Percentiles rank a stretch among this genome's conserved stretches.
Evolutionary conservation across 2,797 vertebrate genomes (phyloP).

Genomic region (Macrochelys suwanniensis): DNA sequence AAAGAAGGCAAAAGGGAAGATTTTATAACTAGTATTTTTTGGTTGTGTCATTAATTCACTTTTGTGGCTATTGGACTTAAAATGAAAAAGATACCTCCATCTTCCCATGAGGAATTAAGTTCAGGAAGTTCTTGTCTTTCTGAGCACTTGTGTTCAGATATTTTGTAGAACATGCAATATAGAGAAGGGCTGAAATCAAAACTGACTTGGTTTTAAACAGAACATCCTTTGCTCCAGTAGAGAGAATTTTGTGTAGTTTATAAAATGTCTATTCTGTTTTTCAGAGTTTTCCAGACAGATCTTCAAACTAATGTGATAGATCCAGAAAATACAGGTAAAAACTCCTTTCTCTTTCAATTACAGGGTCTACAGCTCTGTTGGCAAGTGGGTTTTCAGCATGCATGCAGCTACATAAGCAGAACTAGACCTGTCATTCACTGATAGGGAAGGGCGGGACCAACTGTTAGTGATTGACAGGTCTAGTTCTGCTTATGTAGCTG

Average conservation of each 20-base stretch:
- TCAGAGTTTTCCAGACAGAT: constrained; percentile 81
- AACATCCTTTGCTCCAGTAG: background rate
- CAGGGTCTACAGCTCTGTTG: background rate
- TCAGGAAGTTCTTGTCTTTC: background rate
- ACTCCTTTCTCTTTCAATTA: background rate
- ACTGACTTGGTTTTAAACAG: background rate
- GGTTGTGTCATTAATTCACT: background rate
- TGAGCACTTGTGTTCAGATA: background rate
- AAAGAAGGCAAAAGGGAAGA: background rate
- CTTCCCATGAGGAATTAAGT: too few species aligned
- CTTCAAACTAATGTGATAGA: constrained; percentile 61
- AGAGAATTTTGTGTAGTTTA: background rate
- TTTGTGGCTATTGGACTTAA: background rate
- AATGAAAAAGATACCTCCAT: too few species aligned
- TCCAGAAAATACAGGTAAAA: constrained; percentile 78
- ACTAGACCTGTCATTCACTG: background rate
- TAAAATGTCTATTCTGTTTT: constrained; percentile 32
- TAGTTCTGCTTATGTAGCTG: background rate
- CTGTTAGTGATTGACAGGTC: background rate
- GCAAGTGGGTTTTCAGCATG: background rate
- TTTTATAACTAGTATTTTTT: background rate
- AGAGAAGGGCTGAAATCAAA: background rate
- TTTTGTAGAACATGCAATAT: background rate
- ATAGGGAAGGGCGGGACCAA: rapidly evolving
- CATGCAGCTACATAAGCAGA: background rate